phyloP scores from a whole-genome alignment of 2,888 invertebrate species.

The Lysandra bellargus region DNA sequence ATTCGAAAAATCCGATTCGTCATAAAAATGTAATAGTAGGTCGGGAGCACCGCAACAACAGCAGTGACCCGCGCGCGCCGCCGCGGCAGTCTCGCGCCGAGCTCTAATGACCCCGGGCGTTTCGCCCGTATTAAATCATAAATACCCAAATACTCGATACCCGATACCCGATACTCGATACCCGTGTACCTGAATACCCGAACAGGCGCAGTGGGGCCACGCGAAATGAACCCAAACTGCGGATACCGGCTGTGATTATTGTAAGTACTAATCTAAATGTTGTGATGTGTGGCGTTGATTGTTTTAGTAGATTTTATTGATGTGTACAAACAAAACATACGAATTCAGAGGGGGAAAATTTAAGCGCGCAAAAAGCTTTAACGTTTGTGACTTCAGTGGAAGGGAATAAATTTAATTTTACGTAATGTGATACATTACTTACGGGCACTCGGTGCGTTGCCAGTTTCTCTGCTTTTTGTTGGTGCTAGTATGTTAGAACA shows the following conservation, averaged over 20 bases:
- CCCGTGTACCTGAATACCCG: slow-evolving; percentile 54
- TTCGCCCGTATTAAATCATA: slow-evolving; percentile 55
- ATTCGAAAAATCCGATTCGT: slow-evolving; percentile 74
- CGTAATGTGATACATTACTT: slow-evolving; percentile 9
- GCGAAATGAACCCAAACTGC: slow-evolving; percentile 69
- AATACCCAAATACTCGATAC: slow-evolving; percentile 54
- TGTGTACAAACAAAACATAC: background rate
- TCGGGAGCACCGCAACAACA: slow-evolving; percentile 76
- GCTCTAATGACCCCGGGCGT: slow-evolving; percentile 80
- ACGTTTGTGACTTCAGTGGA: background rate
- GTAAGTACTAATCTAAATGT: background rate
- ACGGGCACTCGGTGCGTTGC: background rate
- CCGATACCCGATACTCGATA: slow-evolving; percentile 46
- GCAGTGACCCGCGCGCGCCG: slow-evolving; percentile 75
- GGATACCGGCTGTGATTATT: slow-evolving; percentile 50
- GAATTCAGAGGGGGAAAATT: background rate
- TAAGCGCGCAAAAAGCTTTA: background rate
- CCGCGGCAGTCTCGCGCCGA: slow-evolving; percentile 77
- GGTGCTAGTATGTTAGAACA: background rate
- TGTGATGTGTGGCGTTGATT: background rate
- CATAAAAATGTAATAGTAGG: slow-evolving; percentile 81
- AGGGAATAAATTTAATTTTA: slow-evolving; percentile 8
- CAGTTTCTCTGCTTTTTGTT: background rate
- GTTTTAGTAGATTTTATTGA: background rate
- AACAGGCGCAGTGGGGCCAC: slow-evolving; percentile 63